Evolutionary conservation across 2,888 invertebrate genomes (phyloP), one percentile per base, ranked within the genome.

Genomic region (Macrosoma leucophasiata): DNA sequence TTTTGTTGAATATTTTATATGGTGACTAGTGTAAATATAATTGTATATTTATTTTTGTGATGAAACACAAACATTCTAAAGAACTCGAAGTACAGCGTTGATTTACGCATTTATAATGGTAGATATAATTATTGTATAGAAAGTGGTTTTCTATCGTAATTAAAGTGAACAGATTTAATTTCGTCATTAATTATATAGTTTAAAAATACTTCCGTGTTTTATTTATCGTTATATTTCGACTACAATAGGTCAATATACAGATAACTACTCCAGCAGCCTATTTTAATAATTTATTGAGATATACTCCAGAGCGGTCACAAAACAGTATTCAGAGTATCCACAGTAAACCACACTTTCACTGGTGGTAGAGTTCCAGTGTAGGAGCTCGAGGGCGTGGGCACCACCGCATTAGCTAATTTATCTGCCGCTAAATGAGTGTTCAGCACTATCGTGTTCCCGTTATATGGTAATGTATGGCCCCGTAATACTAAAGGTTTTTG

Each of bases 121-220:
- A n/a, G n/a, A n/a, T n/a, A n/a, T n/a, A n/a, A 67, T 59, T 64
- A 67, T 65, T 69, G 51, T 65, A 65, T 64, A 67, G 60, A 66
- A 55, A 59, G 50, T 44, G 49, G 50, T 51, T 56, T 57, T 70
- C 65, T 70, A 62, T 58, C 44, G 62, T 62, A 63, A 58, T 70
- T 62, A 61, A 67, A 68, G 55, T 56, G 52, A 57, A 64, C 58
- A 66, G 62, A 70, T 60, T 62, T 67, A 64, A 66, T 70, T 69
- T 66, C 62, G 51, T 64, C 61, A 63, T 58, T 64, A 52, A 74
- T 48, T 34, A 67, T 72, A 74, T 69, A 74, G 64, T 42, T 67
- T 62, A 59, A 52, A 61, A 60, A 62, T 55, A 60, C 46, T 38
- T 18, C 31, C 21, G 21, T 33, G 37, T 50, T 43, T 39, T 42